Base-by-base conservation (phyloP, 2,113 vertebrate genomes). In the Polypterus bichir region DNA sequence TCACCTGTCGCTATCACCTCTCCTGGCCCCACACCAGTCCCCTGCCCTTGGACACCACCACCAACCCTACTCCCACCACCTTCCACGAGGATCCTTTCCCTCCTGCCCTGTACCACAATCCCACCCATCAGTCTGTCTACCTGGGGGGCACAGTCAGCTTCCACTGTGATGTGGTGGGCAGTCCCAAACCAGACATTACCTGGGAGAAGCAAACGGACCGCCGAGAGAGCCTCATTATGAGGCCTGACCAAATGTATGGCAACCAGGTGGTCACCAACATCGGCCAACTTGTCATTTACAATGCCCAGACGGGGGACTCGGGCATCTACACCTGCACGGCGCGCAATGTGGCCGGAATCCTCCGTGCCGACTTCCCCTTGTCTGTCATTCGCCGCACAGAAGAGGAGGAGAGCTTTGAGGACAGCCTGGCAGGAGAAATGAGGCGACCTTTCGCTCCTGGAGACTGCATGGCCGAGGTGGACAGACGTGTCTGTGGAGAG, bases 261-360 rank as follows among this genome's bases (percentile, higher is more conserved):
- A 98, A 97, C 0, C 84, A 97, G 60, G 96, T 97, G 3, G 92
- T 97, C 66, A 98, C 96, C 65, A 98, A 94, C 81, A 91, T 94
- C 0, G 96, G 93, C 3, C 94, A 98, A 81, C 83, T 98, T 5
- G 94, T 98, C 49, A 89, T 98, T 64, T 98, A 98, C 80, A 97
- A 93, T 0, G 91, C 90, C 4, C 89, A 86, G 75, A 79, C 84
- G 0, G 89, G 90, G 74, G 96, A 98, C 1, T 90, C 94, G 0
- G 94, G 96, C 3, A 86, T 97, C 64, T 98, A 98, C 69, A 95
- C 89, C 1, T 98, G 96, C 71, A 85, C 93, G 0, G 94, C 92
- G 1, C 79, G 90, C 1, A 98, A 97, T 0, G 70, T 88, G 0
- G 92, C 79, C 0, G 94, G 96, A 8, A 83, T 89, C 56, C 87